Percentiles rank a stretch among this genome's conserved stretches.
phyloP scores from a whole-genome alignment of 2,888 invertebrate genomes.

The Glaucopsyche alexis region DNA sequence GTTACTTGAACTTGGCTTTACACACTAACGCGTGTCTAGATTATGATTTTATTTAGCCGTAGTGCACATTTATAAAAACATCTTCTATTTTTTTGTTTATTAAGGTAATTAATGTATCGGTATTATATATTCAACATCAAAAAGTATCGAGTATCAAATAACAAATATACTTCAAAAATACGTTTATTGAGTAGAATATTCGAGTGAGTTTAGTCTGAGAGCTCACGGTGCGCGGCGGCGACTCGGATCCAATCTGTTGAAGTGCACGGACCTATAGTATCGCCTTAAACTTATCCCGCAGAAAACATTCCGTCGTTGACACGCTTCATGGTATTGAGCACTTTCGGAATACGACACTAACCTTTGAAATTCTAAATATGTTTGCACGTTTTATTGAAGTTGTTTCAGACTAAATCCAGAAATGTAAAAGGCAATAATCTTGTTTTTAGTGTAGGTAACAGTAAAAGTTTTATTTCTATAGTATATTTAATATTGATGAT shows the following conservation, averaged over 20 bases:
- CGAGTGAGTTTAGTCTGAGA: conserved; percentile 41
- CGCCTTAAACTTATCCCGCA: conserved; percentile 63
- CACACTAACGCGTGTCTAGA: too few relatives aligned
- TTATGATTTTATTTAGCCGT: not conserved
- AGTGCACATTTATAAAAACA: not conserved
- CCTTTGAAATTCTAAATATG: conserved; percentile 23
- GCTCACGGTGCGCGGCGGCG: conserved; percentile 45
- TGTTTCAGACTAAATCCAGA: conserved; percentile 1
- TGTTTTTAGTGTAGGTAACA: not conserved
- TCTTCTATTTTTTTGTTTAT: not conserved
- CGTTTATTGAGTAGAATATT: conserved; percentile 21
- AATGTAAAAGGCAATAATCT: conserved; percentile 1
- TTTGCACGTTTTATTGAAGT: conserved; percentile 21
- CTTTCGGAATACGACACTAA: conserved; percentile 21
- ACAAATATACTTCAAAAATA: not conserved
- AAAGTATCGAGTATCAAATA: not conserved
- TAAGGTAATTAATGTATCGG: not conserved
- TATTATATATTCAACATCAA: not conserved
- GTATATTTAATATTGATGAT: not conserved
- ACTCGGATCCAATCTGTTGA: conserved; percentile 70
- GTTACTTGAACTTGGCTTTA: too few relatives aligned
- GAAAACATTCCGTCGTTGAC: conserved; percentile 71
- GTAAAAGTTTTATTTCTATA: not conserved
- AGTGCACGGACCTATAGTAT: conserved; percentile 59
- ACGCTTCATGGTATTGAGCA: conserved; percentile 43